phyloP scores from a whole-genome alignment of 2,113 vertebrate species.

The Agelaius tricolor region DNA sequence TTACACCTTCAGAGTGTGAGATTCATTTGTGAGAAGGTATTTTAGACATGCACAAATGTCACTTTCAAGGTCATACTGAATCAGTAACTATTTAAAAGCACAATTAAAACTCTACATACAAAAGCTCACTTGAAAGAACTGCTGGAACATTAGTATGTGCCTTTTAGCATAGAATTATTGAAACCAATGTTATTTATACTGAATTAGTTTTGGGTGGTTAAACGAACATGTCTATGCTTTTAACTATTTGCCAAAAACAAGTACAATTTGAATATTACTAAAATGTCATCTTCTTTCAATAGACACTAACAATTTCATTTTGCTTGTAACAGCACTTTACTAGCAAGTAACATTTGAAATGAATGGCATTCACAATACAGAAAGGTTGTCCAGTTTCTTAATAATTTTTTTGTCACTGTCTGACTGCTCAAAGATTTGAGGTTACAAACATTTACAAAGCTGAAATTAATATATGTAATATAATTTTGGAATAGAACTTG shows the following conservation, averaged over 20 bases:
- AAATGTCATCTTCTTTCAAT: slow-evolving; percentile 33
- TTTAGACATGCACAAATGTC: slow-evolving; percentile 71
- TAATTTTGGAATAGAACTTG: slow-evolving; percentile 64
- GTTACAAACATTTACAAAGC: slow-evolving; percentile 48
- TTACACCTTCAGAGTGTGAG: slow-evolving; percentile 32
- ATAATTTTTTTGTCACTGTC: slow-evolving; percentile 36
- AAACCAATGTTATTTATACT: slow-evolving; percentile 70
- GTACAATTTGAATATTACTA: slow-evolving; percentile 49
- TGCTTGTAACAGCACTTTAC: slow-evolving; percentile 67
- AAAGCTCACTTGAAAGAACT: slow-evolving; percentile 74
- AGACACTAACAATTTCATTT: slow-evolving; percentile 53
- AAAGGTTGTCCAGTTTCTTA: slow-evolving; percentile 25
- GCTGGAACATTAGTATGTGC: slow-evolving; percentile 78
- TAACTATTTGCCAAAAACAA: slow-evolving; percentile 74
- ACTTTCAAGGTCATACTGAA: slow-evolving; percentile 72
- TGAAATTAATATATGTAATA: slow-evolving; percentile 62
- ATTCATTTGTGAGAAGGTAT: slow-evolving; percentile 59
- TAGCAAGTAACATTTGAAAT: slow-evolving; percentile 40
- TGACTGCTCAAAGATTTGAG: slow-evolving; percentile 44
- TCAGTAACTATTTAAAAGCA: slow-evolving; percentile 77
- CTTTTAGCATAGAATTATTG: slow-evolving; percentile 73
- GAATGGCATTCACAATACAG: slow-evolving; percentile 23
- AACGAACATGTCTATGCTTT: slow-evolving; percentile 47
- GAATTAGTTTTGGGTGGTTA: slow-evolving; percentile 53
- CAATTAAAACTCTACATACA: slow-evolving; percentile 72